A percentile compares a stretch with the other conserved stretches of the same genome.
Conservation (phyloP, 2,888 invertebrate species). For the Orthosia incerta region DNA sequence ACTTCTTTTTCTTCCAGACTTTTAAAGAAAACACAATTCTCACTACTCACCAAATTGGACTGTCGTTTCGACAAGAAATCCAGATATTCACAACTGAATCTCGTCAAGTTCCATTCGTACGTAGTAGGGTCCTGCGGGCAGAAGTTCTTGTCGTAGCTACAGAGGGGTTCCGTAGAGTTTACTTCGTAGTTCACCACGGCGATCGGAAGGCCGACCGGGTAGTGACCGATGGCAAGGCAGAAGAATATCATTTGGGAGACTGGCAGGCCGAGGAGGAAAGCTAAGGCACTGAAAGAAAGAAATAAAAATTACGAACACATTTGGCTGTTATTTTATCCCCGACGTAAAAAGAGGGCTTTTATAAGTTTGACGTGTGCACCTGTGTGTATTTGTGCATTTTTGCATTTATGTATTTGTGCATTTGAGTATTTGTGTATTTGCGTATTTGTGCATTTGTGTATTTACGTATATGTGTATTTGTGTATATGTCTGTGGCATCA, state of each 20-base stretch:
- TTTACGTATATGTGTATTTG: too few species aligned
- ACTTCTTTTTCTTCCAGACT: too few species aligned
- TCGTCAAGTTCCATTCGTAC: constrained; percentile 90
- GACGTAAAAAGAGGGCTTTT: too few species aligned
- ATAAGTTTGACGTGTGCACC: too few species aligned
- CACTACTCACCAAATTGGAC: constrained; percentile 92
- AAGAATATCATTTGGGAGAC: constrained; percentile 96
- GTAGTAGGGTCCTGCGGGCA: constrained; percentile 89
- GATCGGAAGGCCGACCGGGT: constrained; percentile 94
- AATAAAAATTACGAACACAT: not conserved
- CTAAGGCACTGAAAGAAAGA: constrained; percentile 92
- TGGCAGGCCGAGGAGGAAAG: constrained; percentile 96
- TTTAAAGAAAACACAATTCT: not conserved
- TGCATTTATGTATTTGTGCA: too few species aligned
- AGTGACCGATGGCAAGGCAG: constrained; percentile 97
- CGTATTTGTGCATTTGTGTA: too few species aligned
- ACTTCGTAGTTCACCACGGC: constrained; percentile 96
- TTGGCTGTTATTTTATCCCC: too few species aligned
- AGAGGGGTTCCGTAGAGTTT: constrained; percentile 85
- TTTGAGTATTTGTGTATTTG: too few species aligned
- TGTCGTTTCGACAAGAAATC: constrained; percentile 93
- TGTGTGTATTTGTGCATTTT: too few species aligned
- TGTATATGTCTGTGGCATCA: too few species aligned
- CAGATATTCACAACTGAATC: constrained; percentile 95
- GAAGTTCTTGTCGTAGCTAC: constrained; percentile 85